phyloP scores from a whole-genome alignment of 1,140 invertebrate genomes.

The Popillia japonica region DNA sequence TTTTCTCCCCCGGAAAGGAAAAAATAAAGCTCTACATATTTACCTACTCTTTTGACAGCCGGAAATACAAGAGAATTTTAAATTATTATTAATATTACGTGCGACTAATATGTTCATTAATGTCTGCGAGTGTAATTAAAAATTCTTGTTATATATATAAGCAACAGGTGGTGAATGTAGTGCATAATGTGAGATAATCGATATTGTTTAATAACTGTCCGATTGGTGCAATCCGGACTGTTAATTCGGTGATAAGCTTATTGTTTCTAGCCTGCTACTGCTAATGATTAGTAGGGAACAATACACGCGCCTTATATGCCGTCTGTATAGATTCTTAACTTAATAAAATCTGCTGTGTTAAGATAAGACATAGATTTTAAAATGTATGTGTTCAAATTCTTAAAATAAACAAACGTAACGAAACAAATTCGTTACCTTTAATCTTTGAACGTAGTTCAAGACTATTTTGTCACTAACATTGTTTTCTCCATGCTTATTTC shows the following conservation, averaged over 20 bases:
- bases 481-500: no score
- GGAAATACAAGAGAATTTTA: background rate
- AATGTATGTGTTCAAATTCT: no score
- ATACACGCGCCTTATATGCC: no score
- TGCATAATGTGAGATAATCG: conserved; percentile 1
- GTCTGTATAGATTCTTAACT: no score
- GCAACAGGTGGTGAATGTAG: conserved; percentile 19
- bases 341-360: no score
- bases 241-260: conserved; percentile 14
- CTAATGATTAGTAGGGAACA: background rate
- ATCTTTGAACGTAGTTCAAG: no score
- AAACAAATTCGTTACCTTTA: no score
- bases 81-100: background rate
- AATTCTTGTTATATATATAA: background rate
- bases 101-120: background rate
- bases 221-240: background rate
- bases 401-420: no score
- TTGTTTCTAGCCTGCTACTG: background rate
- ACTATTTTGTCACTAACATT: no score
- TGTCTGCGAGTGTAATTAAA: background rate
- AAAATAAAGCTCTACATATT: background rate
- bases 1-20: background rate
- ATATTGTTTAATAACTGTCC: conserved; percentile 29
- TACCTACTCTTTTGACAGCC: background rate
- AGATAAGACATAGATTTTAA: no score